Conservation (phyloP, 2,888 invertebrate species). For the Sthenelais limicola region DNA sequence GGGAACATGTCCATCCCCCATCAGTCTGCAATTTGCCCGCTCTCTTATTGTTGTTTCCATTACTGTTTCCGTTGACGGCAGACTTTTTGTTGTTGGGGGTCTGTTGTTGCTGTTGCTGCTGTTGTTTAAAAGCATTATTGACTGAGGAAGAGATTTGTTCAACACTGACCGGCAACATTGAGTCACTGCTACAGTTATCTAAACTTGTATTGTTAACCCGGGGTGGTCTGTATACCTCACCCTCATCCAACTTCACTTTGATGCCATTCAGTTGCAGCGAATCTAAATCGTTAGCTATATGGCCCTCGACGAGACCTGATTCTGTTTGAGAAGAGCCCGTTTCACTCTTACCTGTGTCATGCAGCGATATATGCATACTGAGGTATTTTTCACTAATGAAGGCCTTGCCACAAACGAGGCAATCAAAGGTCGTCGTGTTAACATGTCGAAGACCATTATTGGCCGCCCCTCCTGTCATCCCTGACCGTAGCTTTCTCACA, state of each 20-base stretch:
- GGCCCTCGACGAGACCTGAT: not conserved
- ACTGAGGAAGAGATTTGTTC: too few relatives aligned
- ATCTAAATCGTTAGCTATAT: not conserved
- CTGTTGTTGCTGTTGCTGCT: too few relatives aligned
- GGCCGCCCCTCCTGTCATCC: not conserved
- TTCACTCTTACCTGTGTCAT: slow-evolving; percentile 35
- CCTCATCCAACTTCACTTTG: not conserved
- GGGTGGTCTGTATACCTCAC: slow-evolving; percentile 11
- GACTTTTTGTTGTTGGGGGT: too few relatives aligned
- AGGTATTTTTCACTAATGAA: slow-evolving; percentile 54
- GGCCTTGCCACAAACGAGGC: slow-evolving; percentile 45
- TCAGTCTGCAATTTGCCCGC: slow-evolving; percentile 5
- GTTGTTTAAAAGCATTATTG: too few relatives aligned
- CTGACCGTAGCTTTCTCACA: slow-evolving; percentile 10
- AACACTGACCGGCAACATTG: too few relatives aligned
- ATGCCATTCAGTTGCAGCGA: not conserved
- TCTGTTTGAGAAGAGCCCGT: not conserved
- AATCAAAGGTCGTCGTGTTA: slow-evolving; percentile 33
- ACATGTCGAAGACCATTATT: not conserved
- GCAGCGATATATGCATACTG: slow-evolving; percentile 53
- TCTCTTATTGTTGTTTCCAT: slow-evolving; percentile 19
- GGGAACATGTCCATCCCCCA: slow-evolving; percentile 53
- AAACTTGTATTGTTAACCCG: not conserved
- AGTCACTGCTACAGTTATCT: not conserved
- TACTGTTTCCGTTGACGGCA: slow-evolving; percentile 14